Conservation (phyloP, 2,888 invertebrate species). For the Synergus itoensis region DNA sequence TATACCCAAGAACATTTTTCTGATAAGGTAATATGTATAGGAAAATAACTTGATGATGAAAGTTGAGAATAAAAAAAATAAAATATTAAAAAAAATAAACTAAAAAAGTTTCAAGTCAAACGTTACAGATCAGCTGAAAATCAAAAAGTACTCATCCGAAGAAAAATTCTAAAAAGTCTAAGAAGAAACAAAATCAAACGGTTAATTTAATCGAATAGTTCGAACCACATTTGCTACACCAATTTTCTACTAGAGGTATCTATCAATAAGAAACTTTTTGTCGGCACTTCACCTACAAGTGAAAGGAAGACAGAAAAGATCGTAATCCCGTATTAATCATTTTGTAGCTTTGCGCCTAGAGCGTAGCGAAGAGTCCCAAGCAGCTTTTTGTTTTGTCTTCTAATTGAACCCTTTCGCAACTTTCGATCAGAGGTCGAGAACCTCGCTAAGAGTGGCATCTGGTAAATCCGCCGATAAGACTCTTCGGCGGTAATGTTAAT, state of each 20-base stretch:
- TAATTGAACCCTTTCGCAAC: constrained; percentile 2
- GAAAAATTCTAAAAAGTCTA: not conserved
- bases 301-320: not conserved
- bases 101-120: too few relatives aligned
- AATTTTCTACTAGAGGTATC: constrained; percentile 1
- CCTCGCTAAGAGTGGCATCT: not conserved
- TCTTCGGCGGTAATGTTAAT: not conserved
- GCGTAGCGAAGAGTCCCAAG: not conserved
- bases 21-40: too few relatives aligned
- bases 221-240: not conserved
- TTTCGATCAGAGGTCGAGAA: constrained; percentile 3
- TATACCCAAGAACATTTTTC: too few relatives aligned
- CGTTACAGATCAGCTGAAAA: not conserved
- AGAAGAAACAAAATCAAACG: not conserved
- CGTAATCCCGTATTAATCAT: not conserved
- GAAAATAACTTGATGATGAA: too few relatives aligned
- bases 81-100: too few relatives aligned
- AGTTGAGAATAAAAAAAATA: too few relatives aligned
- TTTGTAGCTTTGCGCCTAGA: not conserved
- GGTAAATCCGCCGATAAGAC: not conserved
- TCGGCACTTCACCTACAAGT: not conserved
- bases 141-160: not conserved
- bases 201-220: not conserved
- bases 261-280: constrained; percentile 5
- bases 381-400: constrained; percentile 3